Percentiles rank a stretch among this genome's conserved stretches.
Evolutionary conservation across 2,888 invertebrate genomes (phyloP).

Genomic region (Baronia brevicornis): DNA sequence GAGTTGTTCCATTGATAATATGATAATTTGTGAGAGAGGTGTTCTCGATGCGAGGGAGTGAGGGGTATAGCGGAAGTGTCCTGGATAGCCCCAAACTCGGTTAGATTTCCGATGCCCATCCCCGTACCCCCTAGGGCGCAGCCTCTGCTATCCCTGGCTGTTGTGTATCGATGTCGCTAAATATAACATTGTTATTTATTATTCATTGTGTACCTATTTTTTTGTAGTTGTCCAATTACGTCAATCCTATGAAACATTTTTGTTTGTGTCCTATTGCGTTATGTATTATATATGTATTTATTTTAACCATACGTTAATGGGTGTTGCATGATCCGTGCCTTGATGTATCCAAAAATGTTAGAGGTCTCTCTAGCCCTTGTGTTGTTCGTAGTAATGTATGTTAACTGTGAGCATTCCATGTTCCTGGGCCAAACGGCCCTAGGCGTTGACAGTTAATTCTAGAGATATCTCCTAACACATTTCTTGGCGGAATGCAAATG

Average conservation of each 20-base stretch:
- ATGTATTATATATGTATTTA: conserved; percentile 29
- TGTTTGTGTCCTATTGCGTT: conserved; percentile 35
- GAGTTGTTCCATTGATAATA: conserved; percentile 63
- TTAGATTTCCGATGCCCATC: conserved; percentile 62
- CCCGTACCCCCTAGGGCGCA: conserved; percentile 66
- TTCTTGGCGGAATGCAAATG: conserved; percentile 18
- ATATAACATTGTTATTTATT: conserved; percentile 51
- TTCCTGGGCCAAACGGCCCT: conserved; percentile 38
- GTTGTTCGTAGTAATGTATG: conserved; percentile 68
- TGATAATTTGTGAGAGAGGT: conserved; percentile 75
- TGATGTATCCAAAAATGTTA: conserved; percentile 68
- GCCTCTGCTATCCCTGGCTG: conserved; percentile 74
- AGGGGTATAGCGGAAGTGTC: conserved; percentile 74
- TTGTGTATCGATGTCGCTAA: conserved; percentile 74
- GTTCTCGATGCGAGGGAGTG: conserved; percentile 76
- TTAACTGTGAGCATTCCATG: conserved; percentile 49
- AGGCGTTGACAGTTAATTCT: conserved; percentile 67
- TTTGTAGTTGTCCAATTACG: conserved; percentile 57
- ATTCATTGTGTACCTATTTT: conserved; percentile 63
- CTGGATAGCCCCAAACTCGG: conserved; percentile 66
- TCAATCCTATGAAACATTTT: conserved; percentile 30
- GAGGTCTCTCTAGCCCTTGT: conserved; percentile 68
- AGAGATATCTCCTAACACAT: conserved; percentile 7
- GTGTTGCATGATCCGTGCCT: conserved; percentile 75
- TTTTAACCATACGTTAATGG: conserved; percentile 59